Conservation (phyloP, 1,140 invertebrate species). For the Drosophila kepulauana region DNA sequence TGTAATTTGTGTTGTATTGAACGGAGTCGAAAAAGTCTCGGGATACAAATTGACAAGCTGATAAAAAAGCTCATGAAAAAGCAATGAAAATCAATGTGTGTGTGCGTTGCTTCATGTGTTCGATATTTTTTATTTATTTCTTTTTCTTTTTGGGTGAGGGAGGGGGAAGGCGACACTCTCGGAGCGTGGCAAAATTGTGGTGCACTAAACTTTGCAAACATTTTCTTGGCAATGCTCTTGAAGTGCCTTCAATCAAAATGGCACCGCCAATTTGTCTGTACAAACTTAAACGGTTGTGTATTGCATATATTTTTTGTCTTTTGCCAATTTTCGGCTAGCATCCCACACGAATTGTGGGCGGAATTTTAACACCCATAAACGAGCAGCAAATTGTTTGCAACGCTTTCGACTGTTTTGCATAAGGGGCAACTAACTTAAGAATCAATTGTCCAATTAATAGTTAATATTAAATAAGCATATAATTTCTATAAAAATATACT, state of each 20-base stretch:
- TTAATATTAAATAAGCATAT: no score
- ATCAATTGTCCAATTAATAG: no score
- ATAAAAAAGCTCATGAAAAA: constrained; percentile 57
- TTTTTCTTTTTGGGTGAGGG: background rate
- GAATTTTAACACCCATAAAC: background rate
- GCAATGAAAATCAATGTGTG: constrained; percentile 33
- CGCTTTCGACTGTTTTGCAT: no score
- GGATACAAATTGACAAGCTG: constrained; percentile 67
- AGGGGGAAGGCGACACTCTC: background rate
- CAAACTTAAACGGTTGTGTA: background rate
- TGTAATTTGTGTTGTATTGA: constrained; percentile 67
- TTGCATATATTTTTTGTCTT: background rate
- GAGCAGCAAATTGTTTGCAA: no score
- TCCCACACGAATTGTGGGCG: constrained; percentile 7
- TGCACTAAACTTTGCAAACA: constrained; percentile 22
- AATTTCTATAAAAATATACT: no score
- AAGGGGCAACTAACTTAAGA: no score
- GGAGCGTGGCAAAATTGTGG: constrained; percentile 36
- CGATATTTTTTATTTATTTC: background rate
- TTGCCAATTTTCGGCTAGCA: constrained; percentile 10
- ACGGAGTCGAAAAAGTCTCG: constrained; percentile 8
- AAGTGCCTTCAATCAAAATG: constrained; percentile 34
- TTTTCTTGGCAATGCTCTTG: constrained; percentile 43
- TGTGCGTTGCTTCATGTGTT: background rate
- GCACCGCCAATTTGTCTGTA: constrained; percentile 28